Conservation (phyloP, 2,888 invertebrate genomes). For the Dynastes tityus region DNA sequence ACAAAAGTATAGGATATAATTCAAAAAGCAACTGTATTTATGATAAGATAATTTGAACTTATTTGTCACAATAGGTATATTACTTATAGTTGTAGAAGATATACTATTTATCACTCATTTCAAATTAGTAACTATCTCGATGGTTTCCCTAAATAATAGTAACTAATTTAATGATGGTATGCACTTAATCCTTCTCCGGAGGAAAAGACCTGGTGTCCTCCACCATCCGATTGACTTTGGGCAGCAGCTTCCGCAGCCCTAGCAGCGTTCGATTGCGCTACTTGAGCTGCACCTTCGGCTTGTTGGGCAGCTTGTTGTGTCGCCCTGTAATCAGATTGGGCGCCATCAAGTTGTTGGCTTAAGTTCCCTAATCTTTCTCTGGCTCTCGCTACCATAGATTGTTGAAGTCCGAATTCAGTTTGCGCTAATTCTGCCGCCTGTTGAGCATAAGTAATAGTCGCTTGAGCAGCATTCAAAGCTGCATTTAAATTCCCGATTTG, state of each 20-base stretch:
- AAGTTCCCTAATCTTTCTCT: constrained; percentile 78
- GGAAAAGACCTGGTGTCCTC: constrained; percentile 23
- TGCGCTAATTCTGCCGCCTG: constrained; percentile 83
- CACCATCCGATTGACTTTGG: constrained; percentile 32
- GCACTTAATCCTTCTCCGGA: constrained; percentile 19
- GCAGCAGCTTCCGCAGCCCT: constrained; percentile 76
- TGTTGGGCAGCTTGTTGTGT: constrained; percentile 82
- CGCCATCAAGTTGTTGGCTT: constrained; percentile 79
- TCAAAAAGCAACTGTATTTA: too few species aligned
- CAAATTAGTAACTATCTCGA: constrained; percentile 24
- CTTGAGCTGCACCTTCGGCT: constrained; percentile 79
- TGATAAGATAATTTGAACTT: not conserved
- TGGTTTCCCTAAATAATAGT: not conserved
- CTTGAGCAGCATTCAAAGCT: constrained; percentile 84
- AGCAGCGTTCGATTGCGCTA: constrained; percentile 83
- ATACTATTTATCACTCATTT: constrained; percentile 23
- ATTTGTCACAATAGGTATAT: not conserved
- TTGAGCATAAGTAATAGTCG: constrained; percentile 82
- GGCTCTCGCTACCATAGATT: constrained; percentile 83
- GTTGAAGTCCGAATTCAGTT: constrained; percentile 83
- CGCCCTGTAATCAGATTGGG: constrained; percentile 82
- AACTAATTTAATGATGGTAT: constrained; percentile 41
- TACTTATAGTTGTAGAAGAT: too few species aligned
- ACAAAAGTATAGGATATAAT: too few species aligned
- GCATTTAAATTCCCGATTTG: constrained; percentile 82